Evolutionary conservation across 2,113 vertebrate genomes (phyloP).

Genomic region (Actinemys pallida): DNA sequence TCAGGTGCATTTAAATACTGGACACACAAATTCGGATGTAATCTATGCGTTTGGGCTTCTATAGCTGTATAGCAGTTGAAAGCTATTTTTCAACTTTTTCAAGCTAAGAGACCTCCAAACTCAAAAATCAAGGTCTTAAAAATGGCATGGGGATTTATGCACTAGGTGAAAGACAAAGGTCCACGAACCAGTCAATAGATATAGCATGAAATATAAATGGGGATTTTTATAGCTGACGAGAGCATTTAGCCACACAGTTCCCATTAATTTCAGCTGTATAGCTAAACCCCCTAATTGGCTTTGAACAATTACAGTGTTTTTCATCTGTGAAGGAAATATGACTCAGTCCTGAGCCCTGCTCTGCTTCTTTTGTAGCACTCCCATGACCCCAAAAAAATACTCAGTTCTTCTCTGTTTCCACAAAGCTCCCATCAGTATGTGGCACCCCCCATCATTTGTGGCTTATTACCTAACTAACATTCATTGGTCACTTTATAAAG

Average conservation of each 20-base stretch:
- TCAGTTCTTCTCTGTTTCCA: neutral
- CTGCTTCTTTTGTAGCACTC: neutral
- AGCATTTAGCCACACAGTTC: fast-evolving
- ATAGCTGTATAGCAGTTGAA: slow-evolving; percentile 4
- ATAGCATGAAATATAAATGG: neutral
- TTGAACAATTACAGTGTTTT: neutral
- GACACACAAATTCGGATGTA: neutral
- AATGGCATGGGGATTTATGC: neutral
- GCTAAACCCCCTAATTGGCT: fast-evolving
- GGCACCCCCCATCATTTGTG: neutral
- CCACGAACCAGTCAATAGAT: neutral
- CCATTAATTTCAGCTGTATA: fast-evolving
- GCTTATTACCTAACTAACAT: neutral
- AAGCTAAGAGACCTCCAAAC: neutral
- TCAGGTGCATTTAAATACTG: neutral
- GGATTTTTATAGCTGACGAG: neutral
- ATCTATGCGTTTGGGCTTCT: neutral
- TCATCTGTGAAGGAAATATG: fast-evolving
- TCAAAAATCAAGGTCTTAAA: neutral
- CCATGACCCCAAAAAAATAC: neutral
- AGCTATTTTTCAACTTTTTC: neutral
- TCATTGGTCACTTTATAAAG: neutral
- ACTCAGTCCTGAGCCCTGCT: neutral
- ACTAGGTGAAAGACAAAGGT: neutral
- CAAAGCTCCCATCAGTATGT: neutral